Evolutionary conservation across 2,888 invertebrate species (phyloP).

Genomic region (Lepidocyrtinus sp.): DNA sequence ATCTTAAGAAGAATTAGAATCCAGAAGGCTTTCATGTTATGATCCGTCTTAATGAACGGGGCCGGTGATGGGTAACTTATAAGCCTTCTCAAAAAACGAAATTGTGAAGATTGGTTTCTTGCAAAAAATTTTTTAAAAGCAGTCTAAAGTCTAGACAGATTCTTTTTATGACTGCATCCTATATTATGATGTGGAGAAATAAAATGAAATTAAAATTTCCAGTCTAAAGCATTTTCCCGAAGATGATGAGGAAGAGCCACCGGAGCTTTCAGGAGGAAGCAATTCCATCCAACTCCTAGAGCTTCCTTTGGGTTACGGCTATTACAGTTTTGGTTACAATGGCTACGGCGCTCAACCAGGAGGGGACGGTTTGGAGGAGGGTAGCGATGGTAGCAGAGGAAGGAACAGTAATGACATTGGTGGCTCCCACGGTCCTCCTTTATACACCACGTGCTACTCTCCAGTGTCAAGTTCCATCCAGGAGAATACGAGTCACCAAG

Average conservation of each 20-base stretch:
- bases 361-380: slow-evolving; percentile 39
- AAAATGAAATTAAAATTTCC: slow-evolving; percentile 60
- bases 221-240: slow-evolving; percentile 59
- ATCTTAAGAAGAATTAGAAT: too few relatives aligned
- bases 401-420: slow-evolving; percentile 51
- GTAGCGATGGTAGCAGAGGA: slow-evolving; percentile 27
- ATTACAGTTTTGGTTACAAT: slow-evolving; percentile 50
- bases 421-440: slow-evolving; percentile 57
- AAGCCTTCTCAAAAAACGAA: too few relatives aligned
- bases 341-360: slow-evolving; percentile 41
- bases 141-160: too few relatives aligned
- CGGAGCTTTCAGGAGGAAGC: slow-evolving; percentile 46
- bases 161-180: too few relatives aligned
- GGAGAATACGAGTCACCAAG: slow-evolving; percentile 39
- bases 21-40: too few relatives aligned
- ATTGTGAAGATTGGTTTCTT: too few relatives aligned
- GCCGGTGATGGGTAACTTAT: too few relatives aligned
- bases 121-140: too few relatives aligned
- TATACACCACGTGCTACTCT: slow-evolving; percentile 68
- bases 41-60: too few relatives aligned
- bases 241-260: slow-evolving; percentile 59
- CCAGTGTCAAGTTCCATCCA: slow-evolving; percentile 65
- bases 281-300: slow-evolving; percentile 56
- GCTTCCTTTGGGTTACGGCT: slow-evolving; percentile 61
- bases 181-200: slow-evolving; percentile 44